Percentiles rank a stretch among this genome's conserved stretches.
Conservation (phyloP, 1,140 invertebrate species). For the Euwallacea fornicatus region DNA sequence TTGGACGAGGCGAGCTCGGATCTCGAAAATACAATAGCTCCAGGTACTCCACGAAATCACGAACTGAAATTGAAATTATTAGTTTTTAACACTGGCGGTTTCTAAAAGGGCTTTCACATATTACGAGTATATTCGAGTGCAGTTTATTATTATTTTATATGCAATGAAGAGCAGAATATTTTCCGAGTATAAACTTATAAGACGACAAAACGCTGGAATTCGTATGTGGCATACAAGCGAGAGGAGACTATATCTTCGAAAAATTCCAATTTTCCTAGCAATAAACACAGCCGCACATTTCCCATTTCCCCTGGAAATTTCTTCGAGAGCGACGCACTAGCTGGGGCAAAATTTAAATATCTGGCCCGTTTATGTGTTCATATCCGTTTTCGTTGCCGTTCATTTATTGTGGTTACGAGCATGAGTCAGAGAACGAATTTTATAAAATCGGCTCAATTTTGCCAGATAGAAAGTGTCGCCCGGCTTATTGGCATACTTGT, state of each 20-base stretch:
- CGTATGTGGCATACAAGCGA: conserved; percentile 27
- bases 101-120: not conserved
- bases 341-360: conserved; percentile 36
- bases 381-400: conserved; percentile 39
- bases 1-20: too few species aligned
- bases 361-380: conserved; percentile 38
- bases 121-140: conserved; percentile 5
- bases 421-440: conserved; percentile 21
- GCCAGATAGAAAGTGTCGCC: conserved; percentile 8
- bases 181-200: conserved; percentile 27
- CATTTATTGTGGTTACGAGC: conserved; percentile 35
- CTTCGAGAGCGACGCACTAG: conserved; percentile 32
- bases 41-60: too few species aligned
- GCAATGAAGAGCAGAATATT: conserved; percentile 29
- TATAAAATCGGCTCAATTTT: conserved; percentile 32
- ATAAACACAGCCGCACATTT: conserved; percentile 40
- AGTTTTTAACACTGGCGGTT: too few species aligned
- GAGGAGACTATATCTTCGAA: conserved; percentile 36
- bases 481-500: conserved; percentile 12
- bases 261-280: conserved; percentile 41
- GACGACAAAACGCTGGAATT: conserved; percentile 38
- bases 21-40: too few species aligned
- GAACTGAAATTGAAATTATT: too few species aligned
- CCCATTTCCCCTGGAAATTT: conserved; percentile 36
- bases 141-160: conserved; percentile 30